These are phyloP conservation scores for Ashinkailepas kermadecensis DNA, from an alignment of 2,888 invertebrate genomes.

Conservation along the genomic window DNA sequence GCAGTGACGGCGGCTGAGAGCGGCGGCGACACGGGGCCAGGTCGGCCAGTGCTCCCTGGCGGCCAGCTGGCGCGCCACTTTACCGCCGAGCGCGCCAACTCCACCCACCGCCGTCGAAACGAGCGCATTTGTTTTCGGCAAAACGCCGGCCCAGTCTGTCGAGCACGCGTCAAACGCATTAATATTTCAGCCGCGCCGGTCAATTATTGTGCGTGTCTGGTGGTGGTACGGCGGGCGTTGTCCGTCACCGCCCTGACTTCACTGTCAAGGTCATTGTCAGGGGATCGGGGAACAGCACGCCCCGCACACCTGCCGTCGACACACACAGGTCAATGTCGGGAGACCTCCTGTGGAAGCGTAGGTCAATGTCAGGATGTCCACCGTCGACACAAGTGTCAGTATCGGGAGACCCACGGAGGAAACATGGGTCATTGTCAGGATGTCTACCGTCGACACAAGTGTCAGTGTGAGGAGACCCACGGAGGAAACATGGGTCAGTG, in stretches of 20 bases:
- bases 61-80: not conserved
- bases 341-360: no score
- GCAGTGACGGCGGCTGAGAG: no score
- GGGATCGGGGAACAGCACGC: not conserved
- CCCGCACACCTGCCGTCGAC: not conserved
- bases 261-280: slow-evolving; percentile 5
- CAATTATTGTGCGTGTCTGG: not conserved
- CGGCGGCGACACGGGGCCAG: no score
- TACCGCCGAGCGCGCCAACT: not conserved
- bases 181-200: not conserved
- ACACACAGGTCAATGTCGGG: no score
- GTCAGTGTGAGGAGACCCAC: no score
- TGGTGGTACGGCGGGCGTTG: not conserved
- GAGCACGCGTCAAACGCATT: not conserved
- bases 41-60: no score
- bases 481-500: no score
- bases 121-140: not conserved
- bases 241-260: not conserved
- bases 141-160: not conserved
- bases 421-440: no score
- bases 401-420: no score
- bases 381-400: no score
- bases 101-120: not conserved
- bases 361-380: no score
- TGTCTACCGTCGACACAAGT: no score